Percentiles rank a stretch among this genome's conserved stretches.
Evolutionary conservation across 2,888 invertebrate species (phyloP).

Genomic region (Leptogaster cylindrica): DNA sequence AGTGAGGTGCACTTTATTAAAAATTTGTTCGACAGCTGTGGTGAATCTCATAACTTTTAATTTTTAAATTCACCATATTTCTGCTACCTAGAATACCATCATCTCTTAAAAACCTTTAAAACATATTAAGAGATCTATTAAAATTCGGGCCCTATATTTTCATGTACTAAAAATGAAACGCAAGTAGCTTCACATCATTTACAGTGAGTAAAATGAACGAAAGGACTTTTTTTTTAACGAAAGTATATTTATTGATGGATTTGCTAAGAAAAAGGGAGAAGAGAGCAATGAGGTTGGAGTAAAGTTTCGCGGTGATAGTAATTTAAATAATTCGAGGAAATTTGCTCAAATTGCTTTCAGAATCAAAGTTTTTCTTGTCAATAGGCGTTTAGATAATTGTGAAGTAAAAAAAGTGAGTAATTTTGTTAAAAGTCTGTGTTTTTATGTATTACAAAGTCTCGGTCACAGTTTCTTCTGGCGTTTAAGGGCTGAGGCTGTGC

Average conservation of each 20-base stretch:
- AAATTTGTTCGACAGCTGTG: too few relatives aligned
- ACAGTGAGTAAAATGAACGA: conserved; percentile 26
- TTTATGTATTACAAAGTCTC: not conserved
- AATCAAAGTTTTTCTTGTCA: not conserved
- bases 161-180: not conserved
- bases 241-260: conserved; percentile 35
- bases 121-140: not conserved
- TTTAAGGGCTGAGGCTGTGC: conserved; percentile 32
- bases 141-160: too few relatives aligned
- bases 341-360: not conserved
- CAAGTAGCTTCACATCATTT: conserved; percentile 16
- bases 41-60: not conserved
- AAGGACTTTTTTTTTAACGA: too few relatives aligned
- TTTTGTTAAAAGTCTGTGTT: not conserved
- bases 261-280: conserved; percentile 26
- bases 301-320: conserved; percentile 21
- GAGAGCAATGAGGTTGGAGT: conserved; percentile 3
- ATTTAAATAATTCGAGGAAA: not conserved
- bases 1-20: too few relatives aligned
- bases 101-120: too few relatives aligned
- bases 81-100: too few relatives aligned
- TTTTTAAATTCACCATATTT: too few relatives aligned
- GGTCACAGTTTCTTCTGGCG: conserved; percentile 11
- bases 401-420: conserved; percentile 34
- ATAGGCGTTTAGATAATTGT: not conserved